Evolutionary conservation across 2,797 vertebrate genomes (phyloP), one percentile per base, ranked within the genome.

Genomic region (Protosalanx chinensis): DNA sequence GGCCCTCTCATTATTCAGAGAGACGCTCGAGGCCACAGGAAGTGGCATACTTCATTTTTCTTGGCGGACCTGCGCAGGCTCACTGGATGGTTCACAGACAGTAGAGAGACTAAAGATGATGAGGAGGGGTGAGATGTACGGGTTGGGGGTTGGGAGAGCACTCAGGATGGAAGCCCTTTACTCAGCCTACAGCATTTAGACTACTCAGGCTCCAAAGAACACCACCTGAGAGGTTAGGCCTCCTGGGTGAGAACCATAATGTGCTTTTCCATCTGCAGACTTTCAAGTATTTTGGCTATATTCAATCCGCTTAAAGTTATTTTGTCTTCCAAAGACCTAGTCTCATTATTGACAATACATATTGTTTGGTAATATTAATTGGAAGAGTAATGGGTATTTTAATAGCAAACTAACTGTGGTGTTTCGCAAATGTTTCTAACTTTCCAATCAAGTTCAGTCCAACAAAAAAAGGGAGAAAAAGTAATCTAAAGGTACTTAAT

Each of bases 11-110:
- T 93, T 93, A 94, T 89, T 94, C 91, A 93, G 89, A 80, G 88
- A 91, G 69, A 71, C 88, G 89, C 86, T 94, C 83, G 85, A 90
- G 90, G 88, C 86, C 88, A 92, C 90, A 79, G 76, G 85, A 86
- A 91, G 92, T 76, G 77, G 76, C 82, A 76, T 87, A 76, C 87
- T 93, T 89, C 91, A 92, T 95, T 94, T 94, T 92, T 94, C 93
- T 87, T 93, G 83, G 87, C 89, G 90, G 88, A 90, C 90, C 81
- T 87, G 62, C 84, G 78, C 88, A 75, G 86, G 76, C 81, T 87
- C 89, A 91, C 91, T 89, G 87, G 80, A 74, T 75, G 85, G 84
- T 83, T 89, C 85, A 71, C 90, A 88, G 90, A 85, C 33, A 87
- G 90, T 7, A 85, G 78, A 68, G 80, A 87, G 87, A 88, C 81